Conservation (phyloP, 2,888 invertebrate species). For the Cephalotes varians region DNA sequence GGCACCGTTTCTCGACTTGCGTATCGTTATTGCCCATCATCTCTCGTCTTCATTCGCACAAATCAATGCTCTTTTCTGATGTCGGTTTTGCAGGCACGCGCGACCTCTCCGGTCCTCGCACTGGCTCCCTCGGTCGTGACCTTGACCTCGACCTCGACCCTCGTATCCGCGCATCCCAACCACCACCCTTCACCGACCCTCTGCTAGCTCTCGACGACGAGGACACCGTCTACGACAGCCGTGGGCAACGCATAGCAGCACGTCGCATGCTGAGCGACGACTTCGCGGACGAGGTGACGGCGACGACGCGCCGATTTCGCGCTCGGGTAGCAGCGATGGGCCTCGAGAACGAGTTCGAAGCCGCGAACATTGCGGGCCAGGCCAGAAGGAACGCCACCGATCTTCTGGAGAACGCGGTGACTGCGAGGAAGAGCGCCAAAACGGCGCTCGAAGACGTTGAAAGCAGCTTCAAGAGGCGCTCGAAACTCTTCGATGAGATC, state of each 20-base stretch:
- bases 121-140: constrained; percentile 80
- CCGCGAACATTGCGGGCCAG: constrained; percentile 45
- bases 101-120: constrained; percentile 82
- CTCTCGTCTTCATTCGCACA: constrained; percentile 8
- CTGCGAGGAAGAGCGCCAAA: constrained; percentile 73
- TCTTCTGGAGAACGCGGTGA: constrained; percentile 59
- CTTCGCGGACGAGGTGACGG: constrained; percentile 86
- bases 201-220: constrained; percentile 84
- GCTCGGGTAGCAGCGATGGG: constrained; percentile 87
- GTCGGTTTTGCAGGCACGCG: constrained; percentile 83
- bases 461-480: constrained; percentile 86
- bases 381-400: constrained; percentile 68
- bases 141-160: constrained; percentile 83
- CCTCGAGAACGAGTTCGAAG: constrained; percentile 89
- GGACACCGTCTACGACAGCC: constrained; percentile 89
- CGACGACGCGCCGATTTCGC: constrained; percentile 86
- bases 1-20: not conserved
- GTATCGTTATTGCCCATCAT: not conserved
- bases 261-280: constrained; percentile 85
- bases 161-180: constrained; percentile 75
- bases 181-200: constrained; percentile 68
- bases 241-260: constrained; percentile 84
- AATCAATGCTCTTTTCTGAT: constrained; percentile 62
- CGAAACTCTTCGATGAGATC: constrained; percentile 79
- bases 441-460: constrained; percentile 86